Evolutionary conservation across 1,140 invertebrate genomes (phyloP), one percentile per base, ranked within the genome.

Genomic region (Drosophila willistoni): DNA sequence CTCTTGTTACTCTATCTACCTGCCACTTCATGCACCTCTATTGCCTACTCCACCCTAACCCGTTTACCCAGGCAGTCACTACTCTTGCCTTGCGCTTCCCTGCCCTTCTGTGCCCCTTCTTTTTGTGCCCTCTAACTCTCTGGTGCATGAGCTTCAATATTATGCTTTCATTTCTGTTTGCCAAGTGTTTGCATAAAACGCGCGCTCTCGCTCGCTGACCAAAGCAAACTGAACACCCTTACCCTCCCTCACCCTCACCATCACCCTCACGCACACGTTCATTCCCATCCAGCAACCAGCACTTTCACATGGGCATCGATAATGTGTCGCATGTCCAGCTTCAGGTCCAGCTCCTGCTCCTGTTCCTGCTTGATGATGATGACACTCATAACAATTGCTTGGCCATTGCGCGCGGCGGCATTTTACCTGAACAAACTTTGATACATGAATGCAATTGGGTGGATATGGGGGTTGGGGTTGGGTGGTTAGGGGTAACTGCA

Each of bases 361-460:
- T 22, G 41, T 13, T 41, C 56, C 14, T 42, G 56, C 47, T 61
- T 34, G 83, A 56, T 79, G 83, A 89, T 86, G 82, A 85, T 85
- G 82, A 86, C 82, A 86, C 83, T 86, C 83, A 86, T 79, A 86
- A 86, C 83, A 86, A 82, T 86, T 86, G 82, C 39, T 64, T 56
- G 72, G 63, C 64, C 33, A 64, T 74, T 64, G 67, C 56, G 44
- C 81, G 79, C 75, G 85, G 77, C 71, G 73, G 65, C 83, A 87
- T 84, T 87, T 90, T 90, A 90, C 78, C 87, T 90, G 87, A 86
- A 87, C 83, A 90, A 90, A 90, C 87, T 90, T 90, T 90, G 87
- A 90, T 90, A 84, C 75, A 77, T 68, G 73, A 56, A 73, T 44
- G 47, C 60, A 54, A 33, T 56, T n/a, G 7, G 64, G 70, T 19